Percentiles rank a stretch among this genome's conserved stretches.
phyloP scores from a whole-genome alignment of 2,888 invertebrate species.

The Lordiphosa fenestrarum region DNA sequence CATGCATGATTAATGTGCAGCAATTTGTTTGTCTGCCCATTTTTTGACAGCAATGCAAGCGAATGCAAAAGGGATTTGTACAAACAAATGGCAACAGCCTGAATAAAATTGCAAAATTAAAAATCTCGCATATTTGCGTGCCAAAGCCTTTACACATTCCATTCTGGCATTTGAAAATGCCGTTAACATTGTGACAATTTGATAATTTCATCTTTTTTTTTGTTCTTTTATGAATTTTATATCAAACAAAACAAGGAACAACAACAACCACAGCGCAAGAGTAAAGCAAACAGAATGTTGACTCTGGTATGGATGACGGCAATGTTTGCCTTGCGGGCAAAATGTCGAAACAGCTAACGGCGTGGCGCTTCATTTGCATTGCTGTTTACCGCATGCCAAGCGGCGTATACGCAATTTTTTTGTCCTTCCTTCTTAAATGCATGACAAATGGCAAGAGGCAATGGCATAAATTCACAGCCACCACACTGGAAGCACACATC shows the following conservation, averaged over 20 bases:
- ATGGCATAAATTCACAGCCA: constrained; percentile 15
- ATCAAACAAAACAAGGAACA: constrained; percentile 40
- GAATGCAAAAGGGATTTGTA: too few species aligned
- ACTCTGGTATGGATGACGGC: constrained; percentile 18
- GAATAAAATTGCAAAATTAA: constrained; percentile 28
- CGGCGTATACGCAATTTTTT: constrained; percentile 51
- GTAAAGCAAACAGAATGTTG: constrained; percentile 37
- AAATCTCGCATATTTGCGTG: constrained; percentile 20
- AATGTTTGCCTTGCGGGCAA: constrained; percentile 50
- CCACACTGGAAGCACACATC: constrained; percentile 3
- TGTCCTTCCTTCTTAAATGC: constrained; percentile 16
- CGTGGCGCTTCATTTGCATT: constrained; percentile 36
- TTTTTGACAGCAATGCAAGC: too few species aligned
- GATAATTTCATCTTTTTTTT: constrained; percentile 61
- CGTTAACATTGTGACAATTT: constrained; percentile 59
- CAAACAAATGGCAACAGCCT: background rate
- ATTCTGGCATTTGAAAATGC: constrained; percentile 17
- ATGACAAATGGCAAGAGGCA: constrained; percentile 7
- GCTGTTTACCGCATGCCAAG: constrained; percentile 19
- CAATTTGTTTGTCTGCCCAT: too few species aligned
- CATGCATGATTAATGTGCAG: background rate
- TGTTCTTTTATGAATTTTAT: constrained; percentile 57
- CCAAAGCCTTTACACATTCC: constrained; percentile 9
- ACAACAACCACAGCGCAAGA: constrained; percentile 23
- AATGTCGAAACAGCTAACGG: constrained; percentile 28